Evolutionary conservation across 2,797 vertebrate genomes (phyloP).

Genomic region (Melanotaenia boesemani): DNA sequence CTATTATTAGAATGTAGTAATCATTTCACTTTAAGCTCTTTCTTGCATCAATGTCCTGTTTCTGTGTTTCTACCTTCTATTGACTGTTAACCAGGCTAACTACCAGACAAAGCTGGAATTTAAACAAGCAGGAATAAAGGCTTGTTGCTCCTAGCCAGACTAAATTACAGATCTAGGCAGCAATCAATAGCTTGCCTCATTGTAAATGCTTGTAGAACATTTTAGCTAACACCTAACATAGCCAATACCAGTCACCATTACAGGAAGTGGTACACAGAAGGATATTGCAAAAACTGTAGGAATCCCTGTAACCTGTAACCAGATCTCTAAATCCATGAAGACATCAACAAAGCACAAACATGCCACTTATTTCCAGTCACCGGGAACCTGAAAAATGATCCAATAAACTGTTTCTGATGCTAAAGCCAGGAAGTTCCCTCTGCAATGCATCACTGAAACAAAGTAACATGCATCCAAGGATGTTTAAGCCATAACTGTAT

Average conservation of each 20-base stretch:
- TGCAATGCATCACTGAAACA: conserved; percentile 11
- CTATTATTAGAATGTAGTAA: conserved; percentile 14
- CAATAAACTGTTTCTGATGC: background rate
- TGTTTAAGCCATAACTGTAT: background rate
- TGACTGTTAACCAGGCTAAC: conserved; percentile 21
- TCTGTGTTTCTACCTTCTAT: conserved; percentile 21
- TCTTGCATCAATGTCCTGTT: background rate
- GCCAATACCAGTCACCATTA: conserved; percentile 19
- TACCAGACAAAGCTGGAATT: conserved; percentile 33
- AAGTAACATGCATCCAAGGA: conserved; percentile 14
- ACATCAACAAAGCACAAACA: background rate
- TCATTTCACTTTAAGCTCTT: conserved; percentile 19
- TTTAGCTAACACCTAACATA: conserved; percentile 19
- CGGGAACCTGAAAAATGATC: conserved; percentile 21
- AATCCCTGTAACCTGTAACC: conserved; percentile 43
- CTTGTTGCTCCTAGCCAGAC: background rate
- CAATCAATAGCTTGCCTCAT: conserved; percentile 21
- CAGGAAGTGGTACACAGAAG: conserved; percentile 1
- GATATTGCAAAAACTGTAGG: conserved; percentile 35
- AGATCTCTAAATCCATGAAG: conserved; percentile 4
- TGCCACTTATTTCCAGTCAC: background rate
- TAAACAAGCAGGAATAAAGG: conserved; percentile 37
- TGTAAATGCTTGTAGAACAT: conserved; percentile 34
- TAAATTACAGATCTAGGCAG: conserved; percentile 3
- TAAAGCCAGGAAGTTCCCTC: background rate